Evolutionary conservation across 2,113 vertebrate genomes (phyloP).

Genomic region (Onychostruthus taczanowskii): DNA sequence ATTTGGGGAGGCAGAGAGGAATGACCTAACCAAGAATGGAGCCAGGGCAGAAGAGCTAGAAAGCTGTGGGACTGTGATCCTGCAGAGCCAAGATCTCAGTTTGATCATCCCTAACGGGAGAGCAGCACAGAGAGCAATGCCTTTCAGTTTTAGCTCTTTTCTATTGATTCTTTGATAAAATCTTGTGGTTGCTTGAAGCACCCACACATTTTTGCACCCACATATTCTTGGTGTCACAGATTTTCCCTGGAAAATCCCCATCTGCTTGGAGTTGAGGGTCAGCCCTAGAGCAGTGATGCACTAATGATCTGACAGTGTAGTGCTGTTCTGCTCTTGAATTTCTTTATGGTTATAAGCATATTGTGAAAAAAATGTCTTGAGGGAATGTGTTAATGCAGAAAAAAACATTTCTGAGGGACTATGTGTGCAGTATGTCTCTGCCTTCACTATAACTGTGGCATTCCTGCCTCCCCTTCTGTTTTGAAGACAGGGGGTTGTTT

Average conservation of each 20-base stretch:
- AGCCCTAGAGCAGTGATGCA: not conserved
- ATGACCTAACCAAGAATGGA: constrained; percentile 42
- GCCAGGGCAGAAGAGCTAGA: not conserved
- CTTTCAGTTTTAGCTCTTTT: not conserved
- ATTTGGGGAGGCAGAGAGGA: constrained; percentile 38
- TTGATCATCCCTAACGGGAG: not conserved
- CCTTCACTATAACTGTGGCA: not conserved
- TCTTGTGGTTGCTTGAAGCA: not conserved
- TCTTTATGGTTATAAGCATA: not conserved
- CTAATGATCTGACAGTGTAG: not conserved
- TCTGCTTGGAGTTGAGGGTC: constrained; percentile 13
- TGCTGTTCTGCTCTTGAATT: not conserved
- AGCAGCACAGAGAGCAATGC: not conserved
- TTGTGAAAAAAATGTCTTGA: not conserved
- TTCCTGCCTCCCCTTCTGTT: not conserved
- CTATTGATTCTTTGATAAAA: not conserved
- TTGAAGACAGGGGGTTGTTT: not conserved
- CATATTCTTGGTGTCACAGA: not conserved
- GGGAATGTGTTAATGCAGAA: not conserved
- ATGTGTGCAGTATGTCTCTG: not conserved
- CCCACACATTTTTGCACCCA: constrained; percentile 12
- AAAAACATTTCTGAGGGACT: not conserved
- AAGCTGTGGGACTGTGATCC: constrained; percentile 5
- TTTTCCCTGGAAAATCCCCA: constrained; percentile 32
- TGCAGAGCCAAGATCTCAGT: not conserved